Percentiles rank a stretch among this genome's conserved stretches.
phyloP scores from a whole-genome alignment of 2,797 vertebrate species.

The Clarias laeviceps region DNA sequence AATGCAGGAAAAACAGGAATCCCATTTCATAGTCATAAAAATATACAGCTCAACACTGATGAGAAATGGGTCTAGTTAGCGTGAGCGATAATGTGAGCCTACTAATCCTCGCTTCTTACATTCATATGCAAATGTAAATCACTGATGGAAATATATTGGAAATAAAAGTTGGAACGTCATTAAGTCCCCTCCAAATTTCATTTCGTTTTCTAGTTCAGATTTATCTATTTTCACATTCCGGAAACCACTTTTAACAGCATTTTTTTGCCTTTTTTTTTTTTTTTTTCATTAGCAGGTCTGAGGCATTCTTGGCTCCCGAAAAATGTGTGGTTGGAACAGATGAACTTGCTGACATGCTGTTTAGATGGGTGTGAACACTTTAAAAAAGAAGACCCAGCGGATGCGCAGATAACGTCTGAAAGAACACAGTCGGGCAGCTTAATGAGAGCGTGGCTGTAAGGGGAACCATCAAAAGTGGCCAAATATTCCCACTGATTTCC shows the following conservation, averaged over 20 bases:
- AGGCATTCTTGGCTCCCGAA: slow-evolving; percentile 31
- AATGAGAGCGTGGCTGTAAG: slow-evolving; percentile 43
- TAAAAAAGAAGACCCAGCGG: slow-evolving; percentile 33
- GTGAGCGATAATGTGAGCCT: neutral
- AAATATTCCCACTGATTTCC: slow-evolving; percentile 41
- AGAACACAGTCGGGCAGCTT: slow-evolving; percentile 34
- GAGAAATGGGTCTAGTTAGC: neutral
- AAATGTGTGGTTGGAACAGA: slow-evolving; percentile 5
- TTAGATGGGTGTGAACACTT: slow-evolving; percentile 31
- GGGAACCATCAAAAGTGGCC: slow-evolving; percentile 28
- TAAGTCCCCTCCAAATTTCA: neutral
- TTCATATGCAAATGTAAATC: neutral
- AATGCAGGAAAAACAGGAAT: neutral
- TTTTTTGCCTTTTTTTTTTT: slow-evolving; percentile 22
- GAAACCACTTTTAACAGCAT: neutral
- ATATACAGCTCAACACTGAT: slow-evolving; percentile 1
- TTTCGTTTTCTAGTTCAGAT: neutral
- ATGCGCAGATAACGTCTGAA: slow-evolving; percentile 24
- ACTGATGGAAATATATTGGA: neutral
- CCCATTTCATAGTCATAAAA: neutral
- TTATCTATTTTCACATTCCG: slow-evolving; percentile 15
- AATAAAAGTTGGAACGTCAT: neutral
- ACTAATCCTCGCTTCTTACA: neutral
- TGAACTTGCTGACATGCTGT: slow-evolving; percentile 1
- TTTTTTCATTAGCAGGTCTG: slow-evolving; percentile 21